Evolutionary conservation across 2,113 vertebrate genomes (phyloP), one percentile per base, ranked within the genome.

Genomic region (Pteruthius melanotis): DNA sequence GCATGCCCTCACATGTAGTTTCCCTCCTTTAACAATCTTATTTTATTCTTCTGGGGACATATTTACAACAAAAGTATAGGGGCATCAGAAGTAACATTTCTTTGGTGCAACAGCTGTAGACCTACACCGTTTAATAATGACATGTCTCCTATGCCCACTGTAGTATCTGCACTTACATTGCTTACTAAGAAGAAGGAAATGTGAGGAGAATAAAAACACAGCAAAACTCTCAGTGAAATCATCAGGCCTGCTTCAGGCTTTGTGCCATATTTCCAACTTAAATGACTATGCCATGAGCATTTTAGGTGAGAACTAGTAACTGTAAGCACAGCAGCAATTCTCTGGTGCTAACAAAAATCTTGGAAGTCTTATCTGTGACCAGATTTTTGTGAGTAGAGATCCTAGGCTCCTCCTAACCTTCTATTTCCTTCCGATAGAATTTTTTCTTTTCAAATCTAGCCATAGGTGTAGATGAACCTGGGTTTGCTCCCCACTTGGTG

Each of bases 1-100:
- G 82, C 70, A 81, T 87, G 78, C 49, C 90, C 81, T 94, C 69
- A 89, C 44, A 31, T 81, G 50, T 85, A 63, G 63, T 64, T 92
- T 95, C 11, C 21, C 45, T 91, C 70, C 59, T 63, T 82, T 93
- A 89, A 79, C 88, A 93, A 94, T 77, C 30, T 21, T 56, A 80
- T 79, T 89, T 93, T 94, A 76, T 79, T 93, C 70, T 88, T 88
- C 66, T 86, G 45, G 37, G 68, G n/a, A 92, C 47, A 11, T 63
- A 89, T 87, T 94, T 86, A 93, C 75, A 95, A 74, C 31, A 83
- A 50, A 90, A 88, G 66, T 92, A 88, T 78, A 75, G 75, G 64
- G 64, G 31, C 42, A 88, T 66, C 66, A 86, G 64, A 90, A 80
- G 59, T 15, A 93, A 86, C 56, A 37, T 89, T 93, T 89, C 74